Evolutionary conservation across 2,113 vertebrate species (phyloP).

Genomic region (Raja brachyura): DNA sequence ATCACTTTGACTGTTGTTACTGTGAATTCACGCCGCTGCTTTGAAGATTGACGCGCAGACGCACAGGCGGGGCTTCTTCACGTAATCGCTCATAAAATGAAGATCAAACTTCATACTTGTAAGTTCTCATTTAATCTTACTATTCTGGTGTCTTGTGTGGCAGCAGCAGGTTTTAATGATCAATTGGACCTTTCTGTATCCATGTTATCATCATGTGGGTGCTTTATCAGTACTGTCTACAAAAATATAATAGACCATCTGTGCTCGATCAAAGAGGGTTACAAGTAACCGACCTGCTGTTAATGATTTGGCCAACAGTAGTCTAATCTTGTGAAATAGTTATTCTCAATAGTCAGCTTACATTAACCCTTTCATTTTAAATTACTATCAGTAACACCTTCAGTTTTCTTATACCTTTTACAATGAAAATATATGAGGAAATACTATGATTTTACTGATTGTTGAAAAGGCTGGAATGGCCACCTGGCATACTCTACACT

Average conservation of each 20-base stretch:
- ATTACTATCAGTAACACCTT: neutral
- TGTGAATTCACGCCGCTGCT: no score
- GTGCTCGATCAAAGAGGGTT: conserved; percentile 15
- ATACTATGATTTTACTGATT: no score
- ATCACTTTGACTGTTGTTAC: no score
- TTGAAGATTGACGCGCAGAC: no score
- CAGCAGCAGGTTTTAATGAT: conserved; percentile 30
- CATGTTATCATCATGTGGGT: conserved; percentile 31
- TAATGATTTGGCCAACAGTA: conserved; percentile 24
- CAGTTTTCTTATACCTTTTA: neutral
- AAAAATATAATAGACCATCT: conserved; percentile 30
- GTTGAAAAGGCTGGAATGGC: no score
- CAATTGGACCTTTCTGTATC: conserved; percentile 18
- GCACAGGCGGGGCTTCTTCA: no score
- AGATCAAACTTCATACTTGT: no score
- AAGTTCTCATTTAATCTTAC: no score
- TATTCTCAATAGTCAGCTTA: conserved; percentile 12
- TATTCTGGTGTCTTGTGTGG: neutral
- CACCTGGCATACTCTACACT: no score
- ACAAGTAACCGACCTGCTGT: neutral
- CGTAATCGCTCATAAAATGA: no score
- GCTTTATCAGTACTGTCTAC: conserved; percentile 21
- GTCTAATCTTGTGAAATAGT: conserved; percentile 15
- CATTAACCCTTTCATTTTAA: neutral
- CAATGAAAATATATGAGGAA: neutral